Evolutionary conservation across 2,888 invertebrate genomes (phyloP).

Genomic region (Dryadula phaetusa): DNA sequence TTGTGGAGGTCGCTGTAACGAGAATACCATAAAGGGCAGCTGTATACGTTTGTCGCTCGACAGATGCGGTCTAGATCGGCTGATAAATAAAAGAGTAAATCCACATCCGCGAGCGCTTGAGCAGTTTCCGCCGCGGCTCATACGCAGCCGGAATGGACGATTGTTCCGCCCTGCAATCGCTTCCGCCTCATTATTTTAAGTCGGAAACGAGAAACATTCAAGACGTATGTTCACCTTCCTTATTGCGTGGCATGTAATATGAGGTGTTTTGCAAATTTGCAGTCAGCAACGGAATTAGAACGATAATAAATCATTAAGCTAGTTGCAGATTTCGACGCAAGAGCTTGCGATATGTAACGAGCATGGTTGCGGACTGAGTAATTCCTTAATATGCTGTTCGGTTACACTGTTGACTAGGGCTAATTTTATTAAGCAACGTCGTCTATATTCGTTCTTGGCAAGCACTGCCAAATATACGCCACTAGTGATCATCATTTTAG

Average conservation of each 20-base stretch:
- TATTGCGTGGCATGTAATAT: constrained; percentile 23
- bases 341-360: constrained; percentile 80
- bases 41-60: constrained; percentile 70
- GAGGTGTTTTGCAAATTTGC: constrained; percentile 26
- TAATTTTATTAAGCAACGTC: constrained; percentile 23
- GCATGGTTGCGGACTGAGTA: constrained; percentile 71
- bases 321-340: constrained; percentile 63
- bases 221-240: constrained; percentile 51
- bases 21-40: constrained; percentile 74
- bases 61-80: constrained; percentile 81
- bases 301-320: constrained; percentile 55
- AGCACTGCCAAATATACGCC: constrained; percentile 56
- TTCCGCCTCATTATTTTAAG: constrained; percentile 74
- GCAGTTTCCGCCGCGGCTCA: constrained; percentile 70
- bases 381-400: constrained; percentile 69
- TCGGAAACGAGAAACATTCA: constrained; percentile 72
- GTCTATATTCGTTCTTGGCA: background rate
- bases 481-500: constrained; percentile 16
- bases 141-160: constrained; percentile 74
- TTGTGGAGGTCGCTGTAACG: constrained; percentile 63
- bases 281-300: constrained; percentile 40
- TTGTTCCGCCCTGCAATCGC: constrained; percentile 76
- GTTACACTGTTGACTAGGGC: constrained; percentile 40
- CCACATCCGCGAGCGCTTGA: constrained; percentile 73
- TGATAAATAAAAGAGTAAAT: constrained; percentile 79